These are phyloP conservation scores for Caracal caracal DNA, from an alignment of 2,113 vertebrate species.

Conservation along the genomic window DNA sequence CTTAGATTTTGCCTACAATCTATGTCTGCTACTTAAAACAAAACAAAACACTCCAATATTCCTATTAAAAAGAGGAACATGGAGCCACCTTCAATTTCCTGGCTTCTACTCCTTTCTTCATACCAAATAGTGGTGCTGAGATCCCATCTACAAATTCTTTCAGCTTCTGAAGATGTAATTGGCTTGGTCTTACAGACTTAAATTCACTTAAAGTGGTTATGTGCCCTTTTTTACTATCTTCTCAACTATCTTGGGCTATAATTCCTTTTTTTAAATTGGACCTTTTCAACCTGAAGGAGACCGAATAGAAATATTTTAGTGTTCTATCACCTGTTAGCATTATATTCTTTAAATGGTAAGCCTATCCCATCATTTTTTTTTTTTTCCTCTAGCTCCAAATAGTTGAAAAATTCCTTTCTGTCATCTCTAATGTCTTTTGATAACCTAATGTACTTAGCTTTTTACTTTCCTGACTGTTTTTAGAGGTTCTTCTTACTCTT, in stretches of 20 bases:
- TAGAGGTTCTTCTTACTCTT: neutral
- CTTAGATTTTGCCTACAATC: neutral
- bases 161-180: slow-evolving; percentile 68
- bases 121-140: slow-evolving; percentile 40
- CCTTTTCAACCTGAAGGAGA: slow-evolving; percentile 51
- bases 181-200: slow-evolving; percentile 66
- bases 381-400: neutral
- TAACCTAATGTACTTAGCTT: neutral
- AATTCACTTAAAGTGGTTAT: slow-evolving; percentile 62
- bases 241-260: slow-evolving; percentile 53
- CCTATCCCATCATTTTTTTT: neutral
- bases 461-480: neutral
- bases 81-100: slow-evolving; percentile 38
- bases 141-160: slow-evolving; percentile 72
- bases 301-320: slow-evolving; percentile 64
- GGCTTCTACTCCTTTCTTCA: neutral
- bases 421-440: neutral
- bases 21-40: neutral
- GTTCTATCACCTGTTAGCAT: slow-evolving; percentile 40
- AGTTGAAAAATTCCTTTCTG: slow-evolving; percentile 27
- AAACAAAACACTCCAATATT: neutral
- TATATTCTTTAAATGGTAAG: neutral
- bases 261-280: slow-evolving; percentile 49
- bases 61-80: neutral
- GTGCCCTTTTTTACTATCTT: slow-evolving; percentile 67